Evolutionary conservation across 2,888 invertebrate species (phyloP).

Genomic region (Lasius platythorax): DNA sequence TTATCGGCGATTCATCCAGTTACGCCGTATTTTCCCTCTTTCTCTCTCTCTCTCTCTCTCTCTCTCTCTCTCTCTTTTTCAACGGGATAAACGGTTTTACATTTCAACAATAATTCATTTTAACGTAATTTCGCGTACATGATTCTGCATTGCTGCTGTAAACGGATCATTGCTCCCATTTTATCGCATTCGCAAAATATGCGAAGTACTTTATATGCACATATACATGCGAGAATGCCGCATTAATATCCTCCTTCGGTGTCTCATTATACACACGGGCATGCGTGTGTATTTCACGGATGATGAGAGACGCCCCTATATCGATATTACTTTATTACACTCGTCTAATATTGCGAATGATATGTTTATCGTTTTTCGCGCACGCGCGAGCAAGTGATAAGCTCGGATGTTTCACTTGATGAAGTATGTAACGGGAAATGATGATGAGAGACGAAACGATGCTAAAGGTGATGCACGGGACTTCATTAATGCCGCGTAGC

Average conservation of each 20-base stretch:
- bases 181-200: constrained; percentile 12
- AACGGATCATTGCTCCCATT: constrained; percentile 3
- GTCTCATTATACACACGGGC: background rate
- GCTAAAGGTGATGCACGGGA: background rate
- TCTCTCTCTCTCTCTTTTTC: background rate
- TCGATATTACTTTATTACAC: constrained; percentile 17
- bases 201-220: background rate
- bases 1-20: constrained; percentile 24
- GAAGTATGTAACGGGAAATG: constrained; percentile 28
- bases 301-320: constrained; percentile 17
- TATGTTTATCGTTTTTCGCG: constrained; percentile 25
- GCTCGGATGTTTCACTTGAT: constrained; percentile 32
- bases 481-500: constrained; percentile 4
- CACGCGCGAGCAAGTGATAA: constrained; percentile 10
- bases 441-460: constrained; percentile 28
- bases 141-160: background rate
- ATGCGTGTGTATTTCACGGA: constrained; percentile 7
- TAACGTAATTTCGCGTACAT: constrained; percentile 33
- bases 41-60: background rate
- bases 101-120: constrained; percentile 39
- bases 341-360: constrained; percentile 2
- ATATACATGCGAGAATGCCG: background rate
- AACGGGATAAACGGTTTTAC: constrained; percentile 21
- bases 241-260: constrained; percentile 16
- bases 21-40: background rate